A percentile compares a stretch with the other conserved stretches of the same genome.
These are phyloP conservation scores for Harpagoxenus sublaevis DNA, from an alignment of 2,888 invertebrate genomes.

Conservation along the genomic window DNA sequence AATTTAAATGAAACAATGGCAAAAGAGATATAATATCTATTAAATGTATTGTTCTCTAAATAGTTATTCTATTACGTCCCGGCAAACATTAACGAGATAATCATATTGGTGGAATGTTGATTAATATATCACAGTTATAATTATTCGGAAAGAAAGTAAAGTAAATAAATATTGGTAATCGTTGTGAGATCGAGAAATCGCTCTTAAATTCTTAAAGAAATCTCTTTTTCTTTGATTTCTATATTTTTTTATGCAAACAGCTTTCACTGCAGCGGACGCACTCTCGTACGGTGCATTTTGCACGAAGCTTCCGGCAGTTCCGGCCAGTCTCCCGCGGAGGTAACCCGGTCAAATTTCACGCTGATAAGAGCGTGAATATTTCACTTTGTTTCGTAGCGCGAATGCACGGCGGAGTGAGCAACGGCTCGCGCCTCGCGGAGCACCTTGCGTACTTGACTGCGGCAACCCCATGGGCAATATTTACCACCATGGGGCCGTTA, in stretches of 20 bases:
- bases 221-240: not conserved
- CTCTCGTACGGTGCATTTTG: slow-evolving; percentile 17
- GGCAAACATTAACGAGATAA: not conserved
- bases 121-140: not conserved
- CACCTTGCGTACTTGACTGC: slow-evolving; percentile 70
- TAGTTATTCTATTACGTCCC: not conserved
- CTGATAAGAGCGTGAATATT: slow-evolving; percentile 61
- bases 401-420: slow-evolving; percentile 26
- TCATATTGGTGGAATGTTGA: not conserved
- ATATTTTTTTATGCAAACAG: not conserved
- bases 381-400: slow-evolving; percentile 61
- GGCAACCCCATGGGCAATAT: slow-evolving; percentile 72
- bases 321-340: slow-evolving; percentile 2
- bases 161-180: no score
- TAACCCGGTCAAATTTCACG: slow-evolving; percentile 55
- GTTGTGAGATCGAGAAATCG: not conserved
- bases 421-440: slow-evolving; percentile 33
- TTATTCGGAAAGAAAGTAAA: not conserved
- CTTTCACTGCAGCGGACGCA: not conserved
- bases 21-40: not conserved
- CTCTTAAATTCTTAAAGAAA: not conserved
- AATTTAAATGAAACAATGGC: not conserved
- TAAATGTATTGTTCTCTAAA: not conserved
- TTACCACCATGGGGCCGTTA: slow-evolving; percentile 79
- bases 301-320: slow-evolving; percentile 1